Base-by-base conservation (phyloP, 2,797 vertebrate species). In the Acanthopagrus latus region DNA sequence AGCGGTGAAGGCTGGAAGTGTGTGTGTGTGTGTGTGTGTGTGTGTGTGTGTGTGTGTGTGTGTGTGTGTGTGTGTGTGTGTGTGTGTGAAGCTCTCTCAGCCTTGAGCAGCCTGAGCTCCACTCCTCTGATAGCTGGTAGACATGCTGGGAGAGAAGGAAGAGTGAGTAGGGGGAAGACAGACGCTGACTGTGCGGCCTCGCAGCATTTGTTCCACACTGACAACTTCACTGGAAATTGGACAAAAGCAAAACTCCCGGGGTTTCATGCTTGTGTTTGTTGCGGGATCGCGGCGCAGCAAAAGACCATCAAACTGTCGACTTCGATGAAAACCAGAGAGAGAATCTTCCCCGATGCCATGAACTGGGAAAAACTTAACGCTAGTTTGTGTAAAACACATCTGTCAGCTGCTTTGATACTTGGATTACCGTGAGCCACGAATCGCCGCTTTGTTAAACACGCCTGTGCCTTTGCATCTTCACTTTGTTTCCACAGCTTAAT, bases 131-230 rank as follows among this genome's bases (percentile, higher is more conserved):
- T 68, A 66, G 69, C 46, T 65, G 44, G 52, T 33, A 69, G 64
- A 64, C 67, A 64, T 66, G 48, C 71, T 50, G 38, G 68, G 69
- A 86, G 74, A 5, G 16, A 78, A 59, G 58, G 50, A 67, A 44
- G 46, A 57, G 71, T 25, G 60, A 71, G 74, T 63, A 74, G 33
- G 71, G 75, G 20, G 64, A 51, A 68, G 71, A 78, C 73, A 59
- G 69, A 58, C 16, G 11, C 69, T 16, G 69, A 79, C 74, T 75
- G 63, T n/a, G 51, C 57, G 74, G 81, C 63, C 60, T 81, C 70
- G 58, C 64, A 27, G 75, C 65, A 57, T 87, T 88, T 89, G 54
- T 80, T 81, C 52, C 66, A 57, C 69, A 82, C 60, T 77, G 86
- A 88, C 80, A 86, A 74, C 68, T 83, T 80, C 44, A 56, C 51